phyloP scores from a whole-genome alignment of 1,140 invertebrate genomes.

The Catajapyx aquilonaris region DNA sequence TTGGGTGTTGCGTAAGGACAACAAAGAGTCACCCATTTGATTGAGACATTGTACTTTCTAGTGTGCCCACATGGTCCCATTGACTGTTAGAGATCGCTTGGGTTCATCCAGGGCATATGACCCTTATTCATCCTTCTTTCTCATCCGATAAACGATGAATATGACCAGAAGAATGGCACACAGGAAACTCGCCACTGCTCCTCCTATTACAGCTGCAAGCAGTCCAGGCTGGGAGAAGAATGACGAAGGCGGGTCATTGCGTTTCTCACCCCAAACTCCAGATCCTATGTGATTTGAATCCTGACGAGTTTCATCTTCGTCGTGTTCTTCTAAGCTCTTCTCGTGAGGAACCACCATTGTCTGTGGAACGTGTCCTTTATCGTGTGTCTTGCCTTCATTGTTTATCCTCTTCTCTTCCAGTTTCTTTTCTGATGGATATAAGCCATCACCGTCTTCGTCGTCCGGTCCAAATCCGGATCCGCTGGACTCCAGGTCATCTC shows the following conservation, averaged over 20 bases:
- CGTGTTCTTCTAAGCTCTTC: conserved; percentile 7
- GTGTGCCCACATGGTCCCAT: no score
- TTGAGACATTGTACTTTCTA: no score
- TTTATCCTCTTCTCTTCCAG: no score
- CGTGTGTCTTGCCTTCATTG: no score
- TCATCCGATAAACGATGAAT: conserved; percentile 98
- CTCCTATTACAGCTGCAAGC: conserved; percentile 94
- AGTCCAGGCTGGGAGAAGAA: conserved; percentile 90
- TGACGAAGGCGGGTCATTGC: conserved; percentile 58
- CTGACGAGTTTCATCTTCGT: conserved; percentile 8
- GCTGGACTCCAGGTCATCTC: conserved; percentile 2
- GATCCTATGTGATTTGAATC: conserved; percentile 7
- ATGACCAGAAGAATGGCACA: conserved; percentile 96
- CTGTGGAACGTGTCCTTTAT: no score
- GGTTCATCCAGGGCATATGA: conserved; percentile 95
- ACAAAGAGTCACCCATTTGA: no score
- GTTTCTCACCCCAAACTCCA: conserved; percentile 12
- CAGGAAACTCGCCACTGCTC: conserved; percentile 86
- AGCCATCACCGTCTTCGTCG: conserved; percentile 1
- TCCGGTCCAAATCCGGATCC: conserved; percentile 2
- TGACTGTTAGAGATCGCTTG: conserved; percentile 71
- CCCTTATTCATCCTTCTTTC: conserved; percentile 99
- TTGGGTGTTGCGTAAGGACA: no score
- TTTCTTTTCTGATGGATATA: no score
- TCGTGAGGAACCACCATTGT: not conserved